Evolutionary conservation across 2,888 invertebrate genomes (phyloP), one percentile per base, ranked within the genome.

Genomic region (Ganaspis brasiliensis): DNA sequence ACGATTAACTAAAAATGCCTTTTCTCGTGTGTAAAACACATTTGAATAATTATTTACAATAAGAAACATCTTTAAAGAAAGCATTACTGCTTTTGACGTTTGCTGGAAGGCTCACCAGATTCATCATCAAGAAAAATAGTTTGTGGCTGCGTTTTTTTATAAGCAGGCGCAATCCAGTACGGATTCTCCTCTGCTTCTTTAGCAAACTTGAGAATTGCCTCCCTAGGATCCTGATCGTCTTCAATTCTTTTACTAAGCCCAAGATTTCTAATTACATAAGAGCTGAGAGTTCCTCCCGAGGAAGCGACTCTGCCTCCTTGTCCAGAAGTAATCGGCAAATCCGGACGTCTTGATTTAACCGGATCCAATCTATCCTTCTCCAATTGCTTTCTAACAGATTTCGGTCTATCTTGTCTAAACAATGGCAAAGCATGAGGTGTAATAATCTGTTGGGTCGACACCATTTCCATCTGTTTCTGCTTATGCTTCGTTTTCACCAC

Each of bases 151-250:
- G 97, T 98, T 87, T 95, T 96, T 70, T 95, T 94, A 87, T 98
- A 98, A 0, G 98, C 98, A 0, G 98, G 98, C 0, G 98, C 95
- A 49, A 98, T 97, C 98, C 98, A 99, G 89, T 98, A 98, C 0
- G 99, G 99, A 93, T 99, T 97, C 89, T 98, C 97, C 70, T 94
- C 98, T 0, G 98, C 99, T 1, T 98, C 98, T 89, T 98, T 97
- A 0, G 99, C 99, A 90, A 95, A 98, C 83, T 98, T 96, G 76
- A 99, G 92, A 83, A 99, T 98, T 1, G 99, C 99, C 87, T 98
- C 98, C 71, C 99, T 94, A 0, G 99, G 98, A 93, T 99, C 98
- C 85, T 94, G 93, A 89, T 97, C 97, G 89, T 98, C 98, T 86
- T 98, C 96, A 0, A 98, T 96, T 61, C 97, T 93, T 86, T 98